Conservation (phyloP, 2,797 vertebrate genomes). For the Intellagama lesueurii region DNA sequence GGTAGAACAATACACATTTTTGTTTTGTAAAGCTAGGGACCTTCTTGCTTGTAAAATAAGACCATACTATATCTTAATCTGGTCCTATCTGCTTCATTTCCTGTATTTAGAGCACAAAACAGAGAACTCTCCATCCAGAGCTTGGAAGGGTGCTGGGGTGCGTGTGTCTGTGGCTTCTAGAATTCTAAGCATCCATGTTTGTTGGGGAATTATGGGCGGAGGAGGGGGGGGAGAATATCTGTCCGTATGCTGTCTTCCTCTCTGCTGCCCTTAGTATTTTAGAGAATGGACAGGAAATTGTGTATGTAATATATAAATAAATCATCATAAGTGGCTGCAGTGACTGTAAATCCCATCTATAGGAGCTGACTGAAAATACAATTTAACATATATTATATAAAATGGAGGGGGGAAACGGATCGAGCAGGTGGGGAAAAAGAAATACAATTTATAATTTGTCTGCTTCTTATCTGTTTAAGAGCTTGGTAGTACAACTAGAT, state of each 20-base stretch:
- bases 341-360: background rate
- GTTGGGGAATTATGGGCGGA: no score
- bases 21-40: no score
- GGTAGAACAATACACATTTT: no score
- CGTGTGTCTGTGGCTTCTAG: no score
- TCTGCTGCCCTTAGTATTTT: background rate
- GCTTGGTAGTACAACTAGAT: slow-evolving; percentile 25
- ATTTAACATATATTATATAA: background rate
- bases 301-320: background rate
- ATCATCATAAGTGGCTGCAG: background rate
- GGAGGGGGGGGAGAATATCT: no score
- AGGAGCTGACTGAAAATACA: background rate
- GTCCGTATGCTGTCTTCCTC: background rate
- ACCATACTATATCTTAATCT: no score
- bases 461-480: slow-evolving; percentile 18
- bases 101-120: no score
- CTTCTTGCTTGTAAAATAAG: no score
- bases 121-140: no score
- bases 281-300: background rate
- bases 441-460: background rate
- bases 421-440: background rate
- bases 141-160: no score
- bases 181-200: no score
- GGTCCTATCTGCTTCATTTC: no score
- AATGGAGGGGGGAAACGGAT: background rate